phyloP scores from a whole-genome alignment of 2,888 invertebrate genomes.

The Tenthredo livida region DNA sequence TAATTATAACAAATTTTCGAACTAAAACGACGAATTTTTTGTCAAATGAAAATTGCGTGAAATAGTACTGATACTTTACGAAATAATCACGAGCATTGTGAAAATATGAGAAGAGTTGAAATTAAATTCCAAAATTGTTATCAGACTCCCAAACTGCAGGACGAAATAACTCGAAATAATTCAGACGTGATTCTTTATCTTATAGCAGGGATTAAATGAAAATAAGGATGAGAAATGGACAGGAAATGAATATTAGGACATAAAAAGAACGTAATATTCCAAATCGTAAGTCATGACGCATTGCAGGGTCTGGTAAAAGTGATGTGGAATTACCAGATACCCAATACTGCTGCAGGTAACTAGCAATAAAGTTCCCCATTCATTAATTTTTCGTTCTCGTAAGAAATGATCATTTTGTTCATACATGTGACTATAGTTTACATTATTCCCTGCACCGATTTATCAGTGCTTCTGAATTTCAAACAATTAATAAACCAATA shows the following conservation, averaged over 20 bases:
- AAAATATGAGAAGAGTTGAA: not conserved
- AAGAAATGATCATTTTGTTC: not conserved
- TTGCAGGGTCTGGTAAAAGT: not conserved
- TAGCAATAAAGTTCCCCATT: not conserved
- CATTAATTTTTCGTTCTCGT: not conserved
- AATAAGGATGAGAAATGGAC: no score
- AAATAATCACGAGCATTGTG: not conserved
- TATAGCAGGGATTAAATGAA: no score
- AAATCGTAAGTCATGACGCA: not conserved
- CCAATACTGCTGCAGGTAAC: not conserved
- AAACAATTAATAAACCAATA: not conserved
- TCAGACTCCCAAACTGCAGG: not conserved
- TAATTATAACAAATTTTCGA: no score
- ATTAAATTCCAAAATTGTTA: not conserved
- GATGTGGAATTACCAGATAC: not conserved
- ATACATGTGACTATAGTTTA: not conserved
- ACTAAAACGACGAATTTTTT: no score
- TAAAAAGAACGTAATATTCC: not conserved
- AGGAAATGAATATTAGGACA: no score
- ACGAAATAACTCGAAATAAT: not conserved
- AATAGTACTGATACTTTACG: not conserved
- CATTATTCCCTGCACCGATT: not conserved
- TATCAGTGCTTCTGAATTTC: slow-evolving; percentile 16
- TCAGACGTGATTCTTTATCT: no score
- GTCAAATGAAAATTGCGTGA: not conserved